phyloP scores from a whole-genome alignment of 2,888 invertebrate species.

The Oligia strigilis region DNA sequence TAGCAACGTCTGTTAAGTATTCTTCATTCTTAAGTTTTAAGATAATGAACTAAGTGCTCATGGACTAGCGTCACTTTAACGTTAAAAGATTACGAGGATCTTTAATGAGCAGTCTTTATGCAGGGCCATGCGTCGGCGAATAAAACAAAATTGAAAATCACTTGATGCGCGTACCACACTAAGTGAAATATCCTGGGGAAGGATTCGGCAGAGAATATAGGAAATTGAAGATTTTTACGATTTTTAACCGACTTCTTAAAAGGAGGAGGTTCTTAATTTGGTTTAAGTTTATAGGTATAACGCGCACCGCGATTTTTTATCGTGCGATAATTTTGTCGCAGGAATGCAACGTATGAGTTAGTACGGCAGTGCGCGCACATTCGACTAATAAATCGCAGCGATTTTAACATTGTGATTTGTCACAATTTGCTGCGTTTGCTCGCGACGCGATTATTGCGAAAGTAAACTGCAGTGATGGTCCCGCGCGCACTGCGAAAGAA shows the following conservation, averaged over 20 bases:
- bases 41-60: constrained; percentile 34
- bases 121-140: constrained; percentile 17
- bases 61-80: constrained; percentile 4
- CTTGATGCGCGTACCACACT: constrained; percentile 19
- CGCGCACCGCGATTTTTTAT: too few species aligned
- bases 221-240: neutral
- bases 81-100: constrained; percentile 32
- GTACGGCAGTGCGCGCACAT: too few species aligned
- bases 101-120: constrained; percentile 35
- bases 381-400: too few species aligned
- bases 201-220: neutral
- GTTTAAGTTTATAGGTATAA: too few species aligned
- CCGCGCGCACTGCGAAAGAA: too few species aligned
- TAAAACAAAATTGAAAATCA: constrained; percentile 35
- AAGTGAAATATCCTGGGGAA: constrained; percentile 1
- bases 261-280: too few species aligned
- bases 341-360: too few species aligned
- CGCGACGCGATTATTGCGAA: too few species aligned
- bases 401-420: too few species aligned
- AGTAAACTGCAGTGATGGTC: too few species aligned
- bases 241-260: neutral
- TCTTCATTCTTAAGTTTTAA: constrained; percentile 17
- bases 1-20: neutral
- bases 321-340: too few species aligned
- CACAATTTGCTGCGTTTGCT: too few species aligned